Evolutionary conservation across 1,140 invertebrate species (phyloP), one percentile per base, ranked within the genome.

Genomic region (Conus ventricosus): DNA sequence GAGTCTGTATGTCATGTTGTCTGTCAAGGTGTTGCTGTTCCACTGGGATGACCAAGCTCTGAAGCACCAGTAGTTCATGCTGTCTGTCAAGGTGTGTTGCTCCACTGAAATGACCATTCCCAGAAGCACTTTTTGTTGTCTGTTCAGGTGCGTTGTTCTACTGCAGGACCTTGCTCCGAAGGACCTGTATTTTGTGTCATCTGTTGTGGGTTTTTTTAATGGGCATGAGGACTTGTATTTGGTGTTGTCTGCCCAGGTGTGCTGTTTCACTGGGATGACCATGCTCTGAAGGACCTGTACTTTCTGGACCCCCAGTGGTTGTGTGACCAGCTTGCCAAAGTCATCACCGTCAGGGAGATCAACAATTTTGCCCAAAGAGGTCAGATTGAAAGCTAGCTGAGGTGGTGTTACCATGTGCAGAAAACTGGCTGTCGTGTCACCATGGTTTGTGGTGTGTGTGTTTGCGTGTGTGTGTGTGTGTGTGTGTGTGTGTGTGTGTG

Each of bases 221-320:
- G 39, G 39, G 39, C 39, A 39, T 39, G 39, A 39, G 39, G 39
- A 39, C 39, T 39, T 39, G 39, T 39, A 39, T 39, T 39, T 39
- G 6, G 67, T 71, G 67, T 71, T 71, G 67, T 71, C 6, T 71
- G 17, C 5, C 91, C 94, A 97, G 97, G 98, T 83, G 97, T 99
- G 51, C 96, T 99, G n/a, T 96, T 99, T 0, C 98, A 99, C 95
- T 99, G 99, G 94, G 99, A 99, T 93, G 99, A 99, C 95, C 97
- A 98, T 2, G 98, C 98, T 0, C 95, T 99, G 0, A 98, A 98
- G 93, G 98, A 99, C 96, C 96, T 99, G 53, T 98, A 98, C 94
- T 99, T 99, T 94, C 95, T 99, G 23, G 98, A 99, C 95, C 99
- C 99, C 0, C 99, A 99, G 94, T 99, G 99, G 99, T 96, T 99